Evolutionary conservation across 2,888 invertebrate species (phyloP), one percentile per base, ranked within the genome.

Genomic region (Diabrotica balteata): DNA sequence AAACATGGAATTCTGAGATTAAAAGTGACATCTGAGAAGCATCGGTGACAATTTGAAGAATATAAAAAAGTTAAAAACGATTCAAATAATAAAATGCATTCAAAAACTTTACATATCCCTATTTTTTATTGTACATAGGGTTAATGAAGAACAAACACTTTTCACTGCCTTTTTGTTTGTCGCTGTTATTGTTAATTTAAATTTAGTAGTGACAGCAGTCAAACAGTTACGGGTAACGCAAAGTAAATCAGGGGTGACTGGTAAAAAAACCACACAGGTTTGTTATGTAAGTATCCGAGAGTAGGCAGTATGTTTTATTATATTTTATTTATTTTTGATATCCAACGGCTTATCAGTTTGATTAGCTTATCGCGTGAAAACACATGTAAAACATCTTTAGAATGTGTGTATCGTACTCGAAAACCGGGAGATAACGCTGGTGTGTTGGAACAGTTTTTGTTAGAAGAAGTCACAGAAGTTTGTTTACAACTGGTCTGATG

Each of bases 341-440:
- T 71, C 70, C 73, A 42, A 65, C 63, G 66, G 71, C 72, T 80
- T 80, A 81, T 81, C 81, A 78, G 77, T 78, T 79, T 78, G 82
- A 74, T 81, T 82, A 80, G 74, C 79, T 81, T 83, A 83, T 83
- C 82, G 77, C 72, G 80, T 74, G 75, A 80, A 32, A 82, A 83
- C 81, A 82, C 79, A 82, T 83, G 82, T 83, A 83, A 82, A 82
- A 80, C 81, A 80, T 76, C 76, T 73, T 75, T 73, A 75, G 70
- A 76, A 75, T 77, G 77, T 57, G 32, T 57, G 45, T 79, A 78
- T 78, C 78, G 73, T 76, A 77, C 78, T 78, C 76, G 71, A 78
- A 74, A 78, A 73, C 50, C 57, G 49, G 70, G 68, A 72, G 32
- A 32, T 32, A 32, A 32, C 32, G 32, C 32, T 32, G 32, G 44